Conservation (phyloP, 2,113 vertebrate species). For the Puffinus mauretanicus region DNA sequence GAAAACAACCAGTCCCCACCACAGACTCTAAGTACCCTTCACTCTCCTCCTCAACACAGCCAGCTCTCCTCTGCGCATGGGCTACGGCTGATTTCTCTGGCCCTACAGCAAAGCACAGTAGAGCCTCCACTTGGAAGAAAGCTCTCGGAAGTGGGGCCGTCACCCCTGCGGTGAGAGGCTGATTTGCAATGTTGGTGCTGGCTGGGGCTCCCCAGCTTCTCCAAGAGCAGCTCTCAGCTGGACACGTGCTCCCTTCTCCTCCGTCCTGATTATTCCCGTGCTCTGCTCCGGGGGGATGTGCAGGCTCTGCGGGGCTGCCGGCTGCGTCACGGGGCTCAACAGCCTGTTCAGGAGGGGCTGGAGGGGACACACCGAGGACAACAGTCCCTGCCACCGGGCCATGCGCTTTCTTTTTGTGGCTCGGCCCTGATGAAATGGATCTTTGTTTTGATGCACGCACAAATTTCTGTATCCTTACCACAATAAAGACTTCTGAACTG, state of each 20-base stretch:
- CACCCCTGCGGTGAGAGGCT: background rate
- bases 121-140: background rate
- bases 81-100: background rate
- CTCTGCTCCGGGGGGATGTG: background rate
- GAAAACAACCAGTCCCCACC: background rate
- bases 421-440: background rate
- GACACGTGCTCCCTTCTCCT: background rate
- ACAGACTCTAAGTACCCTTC: background rate
- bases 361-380: background rate
- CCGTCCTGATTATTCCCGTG: background rate
- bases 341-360: background rate
- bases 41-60: background rate
- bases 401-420: background rate
- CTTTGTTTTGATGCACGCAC: background rate
- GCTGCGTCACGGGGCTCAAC: background rate
- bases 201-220: background rate
- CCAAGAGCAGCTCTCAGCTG: background rate
- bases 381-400: background rate
- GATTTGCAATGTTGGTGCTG: background rate
- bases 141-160: background rate
- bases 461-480: conserved; percentile 25
- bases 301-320: background rate
- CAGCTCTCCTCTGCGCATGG: background rate
- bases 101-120: background rate
- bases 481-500: conserved; percentile 45